Evolutionary conservation across 2,888 invertebrate genomes (phyloP).

Genomic region (Lepidochrysops patricia): DNA sequence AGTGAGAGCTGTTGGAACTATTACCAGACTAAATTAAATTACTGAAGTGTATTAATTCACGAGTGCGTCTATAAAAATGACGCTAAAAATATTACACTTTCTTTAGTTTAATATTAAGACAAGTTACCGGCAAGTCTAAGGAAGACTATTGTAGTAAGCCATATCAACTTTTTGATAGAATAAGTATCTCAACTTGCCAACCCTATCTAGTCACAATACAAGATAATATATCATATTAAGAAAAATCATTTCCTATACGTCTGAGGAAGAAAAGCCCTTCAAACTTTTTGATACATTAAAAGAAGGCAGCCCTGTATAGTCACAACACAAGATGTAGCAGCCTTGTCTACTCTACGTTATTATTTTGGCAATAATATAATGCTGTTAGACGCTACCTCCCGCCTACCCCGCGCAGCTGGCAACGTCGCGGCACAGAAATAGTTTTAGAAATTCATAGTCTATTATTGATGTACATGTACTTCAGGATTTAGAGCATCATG

Average conservation of each 20-base stretch:
- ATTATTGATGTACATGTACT: slow-evolving; percentile 54
- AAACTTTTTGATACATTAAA: not conserved
- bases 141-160: too few relatives aligned
- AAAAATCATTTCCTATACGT: too few relatives aligned
- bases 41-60: not conserved
- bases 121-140: too few relatives aligned
- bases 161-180: too few relatives aligned
- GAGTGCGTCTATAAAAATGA: not conserved
- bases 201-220: too few relatives aligned
- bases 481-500: slow-evolving; percentile 44
- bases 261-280: not conserved
- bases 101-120: too few relatives aligned
- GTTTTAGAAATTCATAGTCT: slow-evolving; percentile 58
- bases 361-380: slow-evolving; percentile 65
- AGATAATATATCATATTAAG: not conserved
- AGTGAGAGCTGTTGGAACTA: not conserved
- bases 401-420: slow-evolving; percentile 37
- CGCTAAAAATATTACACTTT: not conserved
- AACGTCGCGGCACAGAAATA: slow-evolving; percentile 51
- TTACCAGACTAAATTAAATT: not conserved
- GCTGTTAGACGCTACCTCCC: slow-evolving; percentile 42
- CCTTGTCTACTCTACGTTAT: slow-evolving; percentile 45
- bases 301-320: slow-evolving; percentile 30
- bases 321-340: slow-evolving; percentile 32
- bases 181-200: too few relatives aligned